Conservation (phyloP, 2,888 invertebrate species). For the Flexamia atlantica region DNA sequence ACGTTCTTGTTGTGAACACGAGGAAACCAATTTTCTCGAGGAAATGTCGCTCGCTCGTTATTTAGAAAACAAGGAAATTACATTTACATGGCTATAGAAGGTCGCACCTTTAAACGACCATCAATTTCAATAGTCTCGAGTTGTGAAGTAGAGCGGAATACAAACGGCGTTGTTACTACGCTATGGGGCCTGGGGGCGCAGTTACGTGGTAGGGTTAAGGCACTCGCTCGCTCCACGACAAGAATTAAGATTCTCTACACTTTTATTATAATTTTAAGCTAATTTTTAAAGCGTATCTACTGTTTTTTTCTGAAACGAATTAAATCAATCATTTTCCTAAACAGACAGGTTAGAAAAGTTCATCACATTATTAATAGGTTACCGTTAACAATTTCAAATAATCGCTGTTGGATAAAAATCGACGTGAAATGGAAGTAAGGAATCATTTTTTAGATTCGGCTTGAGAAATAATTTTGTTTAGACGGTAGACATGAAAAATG, state of each 20-base stretch:
- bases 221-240: not conserved
- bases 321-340: too few relatives aligned
- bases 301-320: too few relatives aligned
- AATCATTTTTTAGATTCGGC: too few relatives aligned
- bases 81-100: slow-evolving; percentile 37
- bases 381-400: too few relatives aligned
- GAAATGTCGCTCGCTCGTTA: slow-evolving; percentile 3
- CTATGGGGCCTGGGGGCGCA: slow-evolving; percentile 4
- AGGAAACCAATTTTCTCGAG: not conserved
- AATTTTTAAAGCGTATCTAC: too few relatives aligned
- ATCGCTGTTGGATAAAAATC: too few relatives aligned
- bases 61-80: slow-evolving; percentile 16
- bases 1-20: too few relatives aligned
- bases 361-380: too few relatives aligned
- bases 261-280: not conserved
- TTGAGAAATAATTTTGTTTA: too few relatives aligned
- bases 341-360: too few relatives aligned
- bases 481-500: too few relatives aligned
- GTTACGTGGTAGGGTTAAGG: slow-evolving; percentile 21
- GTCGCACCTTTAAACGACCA: slow-evolving; percentile 41
- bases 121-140: slow-evolving; percentile 40
- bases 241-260: not conserved
- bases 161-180: slow-evolving; percentile 7
- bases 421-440: too few relatives aligned
- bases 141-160: slow-evolving; percentile 34